Evolutionary conservation across 2,888 invertebrate species (phyloP).

Genomic region (Ctena decussata): DNA sequence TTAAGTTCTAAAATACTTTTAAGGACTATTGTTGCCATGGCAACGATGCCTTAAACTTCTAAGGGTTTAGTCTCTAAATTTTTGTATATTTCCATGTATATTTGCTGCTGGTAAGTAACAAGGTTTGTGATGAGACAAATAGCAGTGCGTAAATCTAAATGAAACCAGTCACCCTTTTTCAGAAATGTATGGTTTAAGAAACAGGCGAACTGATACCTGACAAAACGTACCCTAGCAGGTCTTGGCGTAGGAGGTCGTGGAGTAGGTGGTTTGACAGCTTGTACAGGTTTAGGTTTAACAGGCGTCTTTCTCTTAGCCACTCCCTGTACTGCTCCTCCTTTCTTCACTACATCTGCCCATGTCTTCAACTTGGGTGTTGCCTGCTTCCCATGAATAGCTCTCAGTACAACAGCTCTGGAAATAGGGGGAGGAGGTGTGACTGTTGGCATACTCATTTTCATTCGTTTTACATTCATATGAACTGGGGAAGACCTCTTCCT

Average conservation of each 20-base stretch:
- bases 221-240: too few species aligned
- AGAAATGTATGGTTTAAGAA: too few species aligned
- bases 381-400: conserved; percentile 83
- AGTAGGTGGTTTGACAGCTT: conserved; percentile 29
- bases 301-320: conserved; percentile 57
- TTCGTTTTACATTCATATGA: conserved; percentile 40
- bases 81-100: too few species aligned
- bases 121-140: too few species aligned
- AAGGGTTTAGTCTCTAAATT: too few species aligned
- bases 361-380: conserved; percentile 79
- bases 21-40: too few species aligned
- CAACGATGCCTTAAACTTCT: too few species aligned
- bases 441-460: conserved; percentile 66
- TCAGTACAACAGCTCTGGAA: conserved; percentile 73
- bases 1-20: too few species aligned
- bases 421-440: conserved; percentile 69
- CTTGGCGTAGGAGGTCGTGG: conserved; percentile 44
- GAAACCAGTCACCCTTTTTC: too few species aligned
- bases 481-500: conserved; percentile 59
- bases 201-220: too few species aligned
- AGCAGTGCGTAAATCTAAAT: too few species aligned
- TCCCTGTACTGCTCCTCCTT: conserved; percentile 60
- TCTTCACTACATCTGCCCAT: conserved; percentile 83
- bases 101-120: too few species aligned
- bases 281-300: conserved; percentile 33